Conservation (phyloP, 2,888 invertebrate genomes). For the Agrotis clavis region DNA sequence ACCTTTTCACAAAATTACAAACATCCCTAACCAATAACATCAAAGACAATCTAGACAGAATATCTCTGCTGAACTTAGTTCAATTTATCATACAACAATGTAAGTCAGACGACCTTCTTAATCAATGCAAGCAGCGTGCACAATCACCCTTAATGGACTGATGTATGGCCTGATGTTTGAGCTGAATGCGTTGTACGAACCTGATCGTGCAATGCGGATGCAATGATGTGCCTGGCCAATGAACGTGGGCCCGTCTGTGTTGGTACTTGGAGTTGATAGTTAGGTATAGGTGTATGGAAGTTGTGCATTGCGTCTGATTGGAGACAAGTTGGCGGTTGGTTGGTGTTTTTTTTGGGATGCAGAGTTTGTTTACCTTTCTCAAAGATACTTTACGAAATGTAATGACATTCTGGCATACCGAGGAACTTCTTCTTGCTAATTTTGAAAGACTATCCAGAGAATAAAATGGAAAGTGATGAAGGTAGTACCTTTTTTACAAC, state of each 20-base stretch:
- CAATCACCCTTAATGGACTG: conserved; percentile 86
- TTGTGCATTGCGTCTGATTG: conserved; percentile 15
- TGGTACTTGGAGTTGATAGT: conserved; percentile 23
- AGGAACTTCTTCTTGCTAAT: no score
- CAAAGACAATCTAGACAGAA: conserved; percentile 38
- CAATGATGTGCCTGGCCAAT: conserved; percentile 81
- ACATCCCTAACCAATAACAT: conserved; percentile 18
- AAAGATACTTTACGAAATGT: no score
- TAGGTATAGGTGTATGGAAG: conserved; percentile 8
- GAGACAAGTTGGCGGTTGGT: background rate
- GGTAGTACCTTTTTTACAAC: no score
- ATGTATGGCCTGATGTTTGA: conserved; percentile 84
- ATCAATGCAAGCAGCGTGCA: conserved; percentile 84
- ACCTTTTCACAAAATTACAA: background rate
- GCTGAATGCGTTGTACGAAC: conserved; percentile 63
- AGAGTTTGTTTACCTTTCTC: no score
- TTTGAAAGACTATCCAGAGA: no score
- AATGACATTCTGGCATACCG: no score
- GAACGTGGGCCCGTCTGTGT: conserved; percentile 76
- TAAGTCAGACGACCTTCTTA: conserved; percentile 78
- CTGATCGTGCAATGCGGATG: conserved; percentile 78
- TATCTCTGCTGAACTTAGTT: conserved; percentile 45
- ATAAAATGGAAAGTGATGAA: no score
- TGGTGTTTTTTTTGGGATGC: background rate
- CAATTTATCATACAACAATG: conserved; percentile 73